Conservation (phyloP, 2,888 invertebrate species). For the Phortica magna region DNA sequence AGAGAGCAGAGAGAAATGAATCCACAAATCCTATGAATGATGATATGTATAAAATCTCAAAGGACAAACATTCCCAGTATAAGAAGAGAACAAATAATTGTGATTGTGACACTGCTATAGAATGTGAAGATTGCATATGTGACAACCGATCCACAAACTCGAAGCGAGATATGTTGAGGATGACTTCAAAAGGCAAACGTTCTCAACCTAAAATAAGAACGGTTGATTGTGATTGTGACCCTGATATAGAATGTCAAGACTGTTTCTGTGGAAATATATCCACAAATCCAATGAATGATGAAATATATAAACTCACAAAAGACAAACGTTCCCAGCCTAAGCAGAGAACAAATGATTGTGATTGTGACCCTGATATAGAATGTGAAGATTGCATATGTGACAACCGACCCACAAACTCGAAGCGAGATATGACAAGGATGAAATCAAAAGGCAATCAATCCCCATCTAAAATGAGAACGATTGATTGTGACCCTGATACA, state of each 20-base stretch:
- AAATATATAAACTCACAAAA: not conserved
- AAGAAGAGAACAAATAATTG: not conserved
- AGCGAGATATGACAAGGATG: not conserved
- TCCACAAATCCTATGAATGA: not conserved
- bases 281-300: not conserved
- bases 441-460: not conserved
- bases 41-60: not conserved
- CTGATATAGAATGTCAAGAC: not conserved
- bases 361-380: slow-evolving; percentile 1
- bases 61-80: not conserved
- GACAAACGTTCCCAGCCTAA: not conserved
- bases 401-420: not conserved
- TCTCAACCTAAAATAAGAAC: not conserved
- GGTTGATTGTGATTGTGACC: not conserved
- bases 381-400: slow-evolving; percentile 14
- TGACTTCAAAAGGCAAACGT: not conserved
- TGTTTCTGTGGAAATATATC: not conserved
- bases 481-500: not conserved
- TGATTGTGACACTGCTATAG: not conserved
- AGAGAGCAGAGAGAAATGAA: not conserved
- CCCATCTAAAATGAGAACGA: not conserved
- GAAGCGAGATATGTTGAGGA: not conserved
- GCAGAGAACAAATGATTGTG: not conserved
- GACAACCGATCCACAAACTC: not conserved
- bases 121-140: slow-evolving; percentile 17